Evolutionary conservation across 1,140 invertebrate species (phyloP), one percentile per base, ranked within the genome.

Genomic region (Whitmania pigra): DNA sequence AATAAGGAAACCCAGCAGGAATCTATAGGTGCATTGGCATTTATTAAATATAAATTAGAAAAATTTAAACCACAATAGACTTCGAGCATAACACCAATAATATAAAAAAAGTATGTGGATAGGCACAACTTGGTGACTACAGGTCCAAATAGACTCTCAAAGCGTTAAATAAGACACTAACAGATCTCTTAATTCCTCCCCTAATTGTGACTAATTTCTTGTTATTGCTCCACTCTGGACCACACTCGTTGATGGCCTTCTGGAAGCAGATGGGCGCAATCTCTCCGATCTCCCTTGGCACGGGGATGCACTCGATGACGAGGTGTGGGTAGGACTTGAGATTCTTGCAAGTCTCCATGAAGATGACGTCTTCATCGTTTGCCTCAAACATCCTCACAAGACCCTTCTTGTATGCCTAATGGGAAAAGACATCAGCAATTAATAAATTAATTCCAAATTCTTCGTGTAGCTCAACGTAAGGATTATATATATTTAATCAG

Each of bases 191-290:
- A 9, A 29, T 17, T 27, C 25, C 27, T 25, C 22, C 22, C 25
- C 22, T 87, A 31, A 97, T 82, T 74, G 93, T 89, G 0, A 97
- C 86, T n/a, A 98, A 81, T 85, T 98, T 97, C 78, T 93, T 94
- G 80, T 98, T 97, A 74, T 88, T 88, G 18, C 90, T 86, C 94
- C 94, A 97, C 84, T 97, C 93, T 31, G 86, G 87, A 83, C 97
- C 94, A 75, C 90, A 93, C 81, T 97, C 94, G 77, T 91, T 83
- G 67, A 98, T 87, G 0, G 93, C 94, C 88, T 98, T 97, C 87
- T 89, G 75, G 78, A 97, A 97, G 84, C 96, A 97, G 74, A 97
- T 94, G 1, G 93, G 91, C 17, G 91, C 91, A 78, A 89, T 82
- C 74, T 91, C 89, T 31, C 89, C 90, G 49, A 87, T 85, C 80